Evolutionary conservation across 1,140 invertebrate species (phyloP), one percentile per base, ranked within the genome.

Genomic region (Pachyrhynchus sulphureomaculatus): DNA sequence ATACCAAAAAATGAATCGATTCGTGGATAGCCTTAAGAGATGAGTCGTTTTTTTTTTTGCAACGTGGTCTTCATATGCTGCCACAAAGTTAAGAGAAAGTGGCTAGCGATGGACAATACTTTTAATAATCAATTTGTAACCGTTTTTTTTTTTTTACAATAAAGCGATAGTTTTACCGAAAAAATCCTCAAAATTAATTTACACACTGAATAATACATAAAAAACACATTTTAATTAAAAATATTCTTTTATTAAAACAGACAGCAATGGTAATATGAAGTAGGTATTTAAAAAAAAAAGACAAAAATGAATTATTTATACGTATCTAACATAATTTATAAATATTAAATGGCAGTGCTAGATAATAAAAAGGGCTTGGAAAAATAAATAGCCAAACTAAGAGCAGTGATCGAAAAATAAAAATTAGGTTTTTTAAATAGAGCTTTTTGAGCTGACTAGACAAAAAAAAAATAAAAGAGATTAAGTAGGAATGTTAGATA

Each of bases 301-400:
- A 51, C 17, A 9, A 20, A 32, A 17, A 49, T 13, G 12, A 33
- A 33, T 49, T 34, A 36, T 36, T 32, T 15, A 42, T 57, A 58
- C 41, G 9, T 44, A 44, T 20, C 20, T 58, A 49, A 47, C 26
- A 39, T n/a, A 53, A 52, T 42, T 20, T 39, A 61, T 61, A 61
- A 61, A 62, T 66, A 58, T 66, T 55, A 59, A 66, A 65, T 67
- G 68, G 68, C 66, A 69, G 68, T 69, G 68, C 55, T 69, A 62
- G 56, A 62, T 65, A 61, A 67, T 62, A 62, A 60, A 62, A 47
- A 36, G 32, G 47, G 9, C 21, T 32, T 29, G 20, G 39, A 37
- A 41, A 13, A 39, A 37, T 23, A 53, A 53, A 6, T 20, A 53
- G 36, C 36, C 8, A 41, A 53, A 53, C 4, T 17, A 1, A 45